phyloP scores from a whole-genome alignment of 2,797 vertebrate genomes.

The Crocidura indochinensis region DNA sequence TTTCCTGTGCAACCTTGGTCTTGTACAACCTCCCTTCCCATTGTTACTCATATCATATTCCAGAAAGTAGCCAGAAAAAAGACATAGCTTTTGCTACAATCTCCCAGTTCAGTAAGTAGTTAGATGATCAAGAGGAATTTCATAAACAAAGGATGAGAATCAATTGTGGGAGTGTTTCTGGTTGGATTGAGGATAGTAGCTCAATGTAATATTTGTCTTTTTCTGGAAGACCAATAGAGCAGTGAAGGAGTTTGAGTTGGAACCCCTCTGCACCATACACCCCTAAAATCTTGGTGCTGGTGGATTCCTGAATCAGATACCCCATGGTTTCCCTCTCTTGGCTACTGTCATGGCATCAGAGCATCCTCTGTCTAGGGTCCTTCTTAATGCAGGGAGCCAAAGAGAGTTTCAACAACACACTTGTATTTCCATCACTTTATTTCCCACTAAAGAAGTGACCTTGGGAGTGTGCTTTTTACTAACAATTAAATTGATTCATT shows the following conservation, averaged over 20 bases:
- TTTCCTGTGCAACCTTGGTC: background rate
- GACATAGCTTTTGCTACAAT: background rate
- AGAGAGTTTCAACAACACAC: constrained; percentile 26
- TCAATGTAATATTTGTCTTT: background rate
- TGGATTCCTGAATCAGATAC: background rate
- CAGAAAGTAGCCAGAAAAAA: background rate
- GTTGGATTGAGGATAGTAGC: background rate
- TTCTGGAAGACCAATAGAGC: background rate
- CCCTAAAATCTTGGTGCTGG: background rate
- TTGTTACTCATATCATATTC: background rate
- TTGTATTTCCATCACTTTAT: constrained; percentile 65
- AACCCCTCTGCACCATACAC: too few species aligned
- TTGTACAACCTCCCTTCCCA: background rate
- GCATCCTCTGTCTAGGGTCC: background rate
- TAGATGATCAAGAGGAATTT: background rate
- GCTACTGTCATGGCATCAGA: background rate
- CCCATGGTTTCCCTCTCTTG: background rate
- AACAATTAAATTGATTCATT: constrained; percentile 78
- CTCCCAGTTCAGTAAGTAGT: background rate
- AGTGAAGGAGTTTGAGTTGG: background rate
- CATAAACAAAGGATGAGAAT: background rate
- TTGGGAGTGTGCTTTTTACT: constrained; percentile 74
- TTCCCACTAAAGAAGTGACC: constrained; percentile 75
- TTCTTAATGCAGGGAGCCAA: constrained; percentile 45
- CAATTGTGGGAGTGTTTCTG: background rate